phyloP scores from a whole-genome alignment of 2,797 vertebrate genomes.

The Rhyacichthys aspro region DNA sequence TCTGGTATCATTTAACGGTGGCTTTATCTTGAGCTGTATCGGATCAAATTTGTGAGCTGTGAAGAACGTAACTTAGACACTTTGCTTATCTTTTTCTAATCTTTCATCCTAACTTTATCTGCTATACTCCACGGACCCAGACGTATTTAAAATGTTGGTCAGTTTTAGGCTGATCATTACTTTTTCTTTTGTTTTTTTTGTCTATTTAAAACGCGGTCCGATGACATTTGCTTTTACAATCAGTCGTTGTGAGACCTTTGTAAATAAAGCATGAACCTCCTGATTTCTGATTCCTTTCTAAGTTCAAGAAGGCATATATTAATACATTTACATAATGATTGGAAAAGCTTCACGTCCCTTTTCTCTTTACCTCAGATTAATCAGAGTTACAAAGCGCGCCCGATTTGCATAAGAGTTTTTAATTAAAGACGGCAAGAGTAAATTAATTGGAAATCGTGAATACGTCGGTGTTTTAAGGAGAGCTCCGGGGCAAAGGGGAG shows the following conservation, averaged over 20 bases:
- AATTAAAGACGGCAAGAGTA: constrained; percentile 53
- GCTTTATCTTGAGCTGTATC: too few species aligned
- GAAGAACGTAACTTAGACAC: too few species aligned
- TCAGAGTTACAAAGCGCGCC: constrained; percentile 37
- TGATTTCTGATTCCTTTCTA: constrained; percentile 34
- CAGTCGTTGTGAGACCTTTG: constrained; percentile 26
- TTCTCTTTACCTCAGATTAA: constrained; percentile 33
- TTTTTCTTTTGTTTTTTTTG: constrained; percentile 3
- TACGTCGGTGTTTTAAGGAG: constrained; percentile 38
- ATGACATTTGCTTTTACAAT: constrained; percentile 30
- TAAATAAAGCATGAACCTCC: constrained; percentile 34
- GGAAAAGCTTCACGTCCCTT: constrained; percentile 18
- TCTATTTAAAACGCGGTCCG: constrained; percentile 8
- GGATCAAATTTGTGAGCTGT: too few species aligned
- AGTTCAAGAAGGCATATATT: constrained; percentile 47
- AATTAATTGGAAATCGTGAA: constrained; percentile 57
- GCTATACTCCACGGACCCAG: too few species aligned
- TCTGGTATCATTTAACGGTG: too few species aligned
- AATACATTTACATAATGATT: constrained; percentile 56
- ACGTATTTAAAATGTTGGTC: too few species aligned
- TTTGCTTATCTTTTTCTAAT: too few species aligned
- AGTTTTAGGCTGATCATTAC: too few species aligned
- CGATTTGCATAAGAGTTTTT: constrained; percentile 54
- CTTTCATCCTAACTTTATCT: too few species aligned
- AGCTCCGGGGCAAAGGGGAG: constrained; percentile 13